Conservation (phyloP, 1,140 invertebrate genomes). For the Drosophila kurseongensis region DNA sequence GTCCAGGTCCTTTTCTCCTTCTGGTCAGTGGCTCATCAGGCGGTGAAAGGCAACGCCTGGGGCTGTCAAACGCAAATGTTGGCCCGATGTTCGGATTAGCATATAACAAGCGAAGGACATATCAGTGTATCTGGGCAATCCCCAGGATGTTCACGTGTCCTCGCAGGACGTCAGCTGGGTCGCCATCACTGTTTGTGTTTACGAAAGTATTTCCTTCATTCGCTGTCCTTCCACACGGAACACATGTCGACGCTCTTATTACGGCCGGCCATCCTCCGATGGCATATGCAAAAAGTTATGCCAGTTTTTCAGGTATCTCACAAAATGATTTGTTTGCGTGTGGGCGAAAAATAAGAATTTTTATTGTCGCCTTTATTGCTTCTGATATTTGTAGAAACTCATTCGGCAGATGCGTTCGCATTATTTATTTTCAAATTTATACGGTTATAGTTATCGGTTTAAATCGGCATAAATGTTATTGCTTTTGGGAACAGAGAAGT, state of each 20-base stretch:
- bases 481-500: no score
- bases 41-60: conserved; percentile 44
- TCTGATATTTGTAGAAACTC: conserved; percentile 19
- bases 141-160: conserved; percentile 35
- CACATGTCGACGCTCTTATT: conserved; percentile 37
- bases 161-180: conserved; percentile 13
- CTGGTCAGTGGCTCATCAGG: conserved; percentile 52
- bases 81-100: conserved; percentile 62
- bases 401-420: conserved; percentile 20
- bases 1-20: conserved; percentile 26
- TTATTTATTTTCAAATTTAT: conserved; percentile 19
- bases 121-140: conserved; percentile 17
- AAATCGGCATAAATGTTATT: no score
- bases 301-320: conserved; percentile 34
- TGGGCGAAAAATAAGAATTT: conserved; percentile 14
- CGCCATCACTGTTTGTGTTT: conserved; percentile 7
- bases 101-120: conserved; percentile 68
- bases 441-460: neutral
- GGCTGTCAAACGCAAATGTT: conserved; percentile 69
- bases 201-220: conserved; percentile 40
- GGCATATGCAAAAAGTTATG: conserved; percentile 41
- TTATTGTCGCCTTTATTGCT: conserved; percentile 31
- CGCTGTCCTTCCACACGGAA: conserved; percentile 29
- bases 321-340: conserved; percentile 37
- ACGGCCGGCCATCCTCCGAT: conserved; percentile 2